Percentiles rank a stretch among this genome's conserved stretches.
These are phyloP conservation scores for Pygocentrus nattereri DNA, from an alignment of 2,797 vertebrate species.

Conservation along the genomic window DNA sequence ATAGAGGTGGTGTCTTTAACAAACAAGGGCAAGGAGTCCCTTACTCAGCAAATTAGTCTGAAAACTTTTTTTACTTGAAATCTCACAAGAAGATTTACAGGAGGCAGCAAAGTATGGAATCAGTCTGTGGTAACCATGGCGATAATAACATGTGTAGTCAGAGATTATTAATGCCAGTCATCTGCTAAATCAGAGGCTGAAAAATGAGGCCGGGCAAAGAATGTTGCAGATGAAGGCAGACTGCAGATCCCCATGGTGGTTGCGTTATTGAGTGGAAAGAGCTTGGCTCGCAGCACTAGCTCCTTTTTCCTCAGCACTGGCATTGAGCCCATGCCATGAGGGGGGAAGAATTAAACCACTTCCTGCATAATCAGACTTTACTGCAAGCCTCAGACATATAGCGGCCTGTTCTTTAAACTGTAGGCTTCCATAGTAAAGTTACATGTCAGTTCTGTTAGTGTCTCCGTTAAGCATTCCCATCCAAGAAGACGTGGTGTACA, in stretches of 20 bases:
- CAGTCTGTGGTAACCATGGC: constrained; percentile 53
- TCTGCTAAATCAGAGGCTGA: constrained; percentile 51
- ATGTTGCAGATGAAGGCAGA: constrained; percentile 55
- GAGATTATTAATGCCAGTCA: constrained; percentile 57
- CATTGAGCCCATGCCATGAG: constrained; percentile 47
- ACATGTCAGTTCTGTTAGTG: background rate
- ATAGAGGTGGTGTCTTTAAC: background rate
- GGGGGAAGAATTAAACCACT: constrained; percentile 57
- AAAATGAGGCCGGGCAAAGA: constrained; percentile 44
- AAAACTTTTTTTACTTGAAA: constrained; percentile 1
- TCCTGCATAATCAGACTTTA: constrained; percentile 60
- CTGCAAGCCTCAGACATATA: constrained; percentile 20
- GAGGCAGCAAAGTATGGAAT: constrained; percentile 41
- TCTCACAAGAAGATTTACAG: constrained; percentile 3
- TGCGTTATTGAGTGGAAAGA: constrained; percentile 63
- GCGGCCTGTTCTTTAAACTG: background rate
- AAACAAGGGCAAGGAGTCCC: background rate
- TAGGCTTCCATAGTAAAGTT: constrained; percentile 3
- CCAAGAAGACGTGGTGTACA: background rate
- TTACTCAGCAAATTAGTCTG: constrained; percentile 12
- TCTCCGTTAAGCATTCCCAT: background rate
- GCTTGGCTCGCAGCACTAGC: constrained; percentile 33
- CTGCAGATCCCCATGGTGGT: constrained; percentile 48
- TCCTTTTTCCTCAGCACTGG: constrained; percentile 52
- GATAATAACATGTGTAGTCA: constrained; percentile 50